Base-by-base conservation (phyloP, 2,797 vertebrate genomes). In the Eospalax fontanierii region DNA sequence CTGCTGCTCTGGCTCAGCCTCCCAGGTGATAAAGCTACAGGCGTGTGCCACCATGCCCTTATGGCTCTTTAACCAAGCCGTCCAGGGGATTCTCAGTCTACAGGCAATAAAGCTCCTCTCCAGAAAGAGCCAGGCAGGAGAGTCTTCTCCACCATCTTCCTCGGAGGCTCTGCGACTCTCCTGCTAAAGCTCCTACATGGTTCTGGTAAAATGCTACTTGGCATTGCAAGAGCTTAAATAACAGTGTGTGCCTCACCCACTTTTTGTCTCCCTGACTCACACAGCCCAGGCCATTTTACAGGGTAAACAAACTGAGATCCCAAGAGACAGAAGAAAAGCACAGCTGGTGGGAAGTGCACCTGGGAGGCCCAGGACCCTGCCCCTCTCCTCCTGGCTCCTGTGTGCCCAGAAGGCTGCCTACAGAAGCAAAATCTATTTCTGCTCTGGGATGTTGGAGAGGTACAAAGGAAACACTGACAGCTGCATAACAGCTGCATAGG, bases 401-500 rank as follows among this genome's bases (percentile, higher is more conserved):
- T n/a, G 30, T 16, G 50, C 35, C 10, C n/a, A 75, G 71, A 40
- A 24, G 19, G 79, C 54, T 0, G 66, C 61, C 79, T 35, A 7
- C 4, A n/a, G 38, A n/a, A 43, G n/a, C 15, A 1, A 63, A 21
- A 40, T 73, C 75, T 70, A 30, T 78, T 86, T 92, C 82, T 91
- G 54, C 50, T 43, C 61, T 2, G 26, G 76, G 65, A 75, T 40
- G 21, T 33, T 86, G 89, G 93, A 68, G 71, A 86, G 81, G 65
- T 80, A 75, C 40, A 33, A 75, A 92, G 95, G 90, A 89, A 93
- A 93, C 5, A 9, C 59, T 92, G 79, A 93, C 88, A 30, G 82
- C 24, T 68, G 35, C 7, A 24, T 6, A 18, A 24, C 78, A 88
- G 93, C 96, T 83, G 84, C 38, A 15, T 0, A 50, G 92, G 84